Evolutionary conservation across 2,113 vertebrate genomes (phyloP).

Genomic region (Rynchops niger): DNA sequence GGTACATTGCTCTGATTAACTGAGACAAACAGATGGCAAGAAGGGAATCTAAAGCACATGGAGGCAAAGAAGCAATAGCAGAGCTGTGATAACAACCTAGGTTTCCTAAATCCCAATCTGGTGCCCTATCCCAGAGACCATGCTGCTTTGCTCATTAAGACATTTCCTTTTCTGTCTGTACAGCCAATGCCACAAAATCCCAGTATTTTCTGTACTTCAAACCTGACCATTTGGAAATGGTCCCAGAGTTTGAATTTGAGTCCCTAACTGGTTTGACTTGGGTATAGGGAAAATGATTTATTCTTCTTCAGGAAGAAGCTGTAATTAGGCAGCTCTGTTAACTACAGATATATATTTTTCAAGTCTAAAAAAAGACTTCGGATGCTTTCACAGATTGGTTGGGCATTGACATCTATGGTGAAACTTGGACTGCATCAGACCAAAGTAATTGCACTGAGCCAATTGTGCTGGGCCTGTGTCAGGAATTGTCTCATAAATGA

Average conservation of each 20-base stretch:
- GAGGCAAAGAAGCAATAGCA: slow-evolving; percentile 6
- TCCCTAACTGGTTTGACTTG: not conserved
- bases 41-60: not conserved
- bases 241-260: not conserved
- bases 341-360: not conserved
- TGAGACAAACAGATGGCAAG: slow-evolving; percentile 51
- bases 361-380: not conserved
- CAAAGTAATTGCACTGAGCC: not conserved
- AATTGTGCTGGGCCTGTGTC: not conserved
- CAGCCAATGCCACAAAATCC: not conserved
- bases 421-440: not conserved
- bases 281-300: not conserved
- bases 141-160: slow-evolving; percentile 21
- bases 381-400: not conserved
- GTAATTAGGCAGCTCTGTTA: not conserved
- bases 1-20: slow-evolving; percentile 33
- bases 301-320: not conserved
- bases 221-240: not conserved
- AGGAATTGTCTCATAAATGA: not conserved
- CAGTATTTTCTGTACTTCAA: slow-evolving; percentile 3
- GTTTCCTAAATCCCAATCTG: slow-evolving; percentile 58
- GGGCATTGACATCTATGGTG: not conserved
- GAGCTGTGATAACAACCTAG: not conserved
- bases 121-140: not conserved
- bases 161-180: slow-evolving; percentile 30